phyloP scores from a whole-genome alignment of 2,888 invertebrate species.

The Ichneumoninae sp. region DNA sequence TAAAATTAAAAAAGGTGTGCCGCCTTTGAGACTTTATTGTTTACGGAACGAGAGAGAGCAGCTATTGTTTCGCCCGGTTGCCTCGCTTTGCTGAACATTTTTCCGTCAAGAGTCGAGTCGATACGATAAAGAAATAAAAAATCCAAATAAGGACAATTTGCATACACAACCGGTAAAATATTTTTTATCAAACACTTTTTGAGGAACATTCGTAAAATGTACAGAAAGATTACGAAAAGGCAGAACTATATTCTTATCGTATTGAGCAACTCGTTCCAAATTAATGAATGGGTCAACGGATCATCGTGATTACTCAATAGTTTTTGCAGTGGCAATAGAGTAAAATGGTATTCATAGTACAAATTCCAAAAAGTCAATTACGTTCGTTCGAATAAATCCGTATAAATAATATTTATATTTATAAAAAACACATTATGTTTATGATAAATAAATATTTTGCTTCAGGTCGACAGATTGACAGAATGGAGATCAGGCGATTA shows the following conservation, averaged over 20 bases:
- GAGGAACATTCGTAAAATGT: neutral
- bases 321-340: neutral
- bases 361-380: neutral
- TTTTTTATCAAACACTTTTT: neutral
- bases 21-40: constrained; percentile 19
- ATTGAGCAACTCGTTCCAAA: neutral
- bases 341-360: neutral
- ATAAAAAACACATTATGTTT: neutral
- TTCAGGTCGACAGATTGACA: neutral
- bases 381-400: neutral
- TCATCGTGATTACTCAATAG: neutral
- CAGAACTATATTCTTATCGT: neutral
- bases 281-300: neutral
- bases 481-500: constrained; percentile 16
- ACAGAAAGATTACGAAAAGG: neutral
- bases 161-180: neutral
- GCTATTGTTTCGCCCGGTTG: constrained; percentile 54
- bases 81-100: neutral
- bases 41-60: constrained; percentile 21
- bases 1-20: constrained; percentile 9
- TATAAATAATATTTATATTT: neutral
- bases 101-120: constrained; percentile 10
- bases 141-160: neutral
- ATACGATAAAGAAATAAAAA: constrained; percentile 10
- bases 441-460: neutral